Base-by-base conservation (phyloP, 2,113 vertebrate genomes). In the Elephantulus edwardii region DNA sequence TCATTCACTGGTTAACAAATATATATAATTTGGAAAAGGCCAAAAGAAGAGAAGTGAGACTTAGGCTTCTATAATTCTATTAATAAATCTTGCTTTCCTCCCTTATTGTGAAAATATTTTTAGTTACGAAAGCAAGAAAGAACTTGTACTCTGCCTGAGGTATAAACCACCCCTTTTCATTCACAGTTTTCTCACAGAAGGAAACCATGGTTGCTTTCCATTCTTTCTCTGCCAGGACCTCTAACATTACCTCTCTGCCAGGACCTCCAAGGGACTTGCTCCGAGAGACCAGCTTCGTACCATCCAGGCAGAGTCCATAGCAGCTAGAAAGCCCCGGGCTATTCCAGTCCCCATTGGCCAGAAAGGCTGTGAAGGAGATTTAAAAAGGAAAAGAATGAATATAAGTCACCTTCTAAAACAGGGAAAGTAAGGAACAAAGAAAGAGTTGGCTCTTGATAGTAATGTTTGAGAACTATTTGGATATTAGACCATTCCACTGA, bases 281-380 rank as follows among this genome's bases (percentile, higher is more conserved):
- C 99, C 99, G 0, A 99, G 98, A 0, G 99, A 98, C 99, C 99
- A 99, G 90, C 98, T 99, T 92, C 97, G 98, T 95, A 99, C 99
- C 99, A 99, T 99, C 99, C 99, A 99, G 68, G 98, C 99, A 0
- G 99, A 98, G 96, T 99, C 99, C 98, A 99, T 98, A 48, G 98
- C 99, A 95, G 99, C 99, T 93, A 99, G 97, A 97, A 99, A 99
- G 71, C 99, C 99, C 79, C 99, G 98, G 26, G 99, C 99, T 92
- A 99, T 99, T 95, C 99, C 99, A 72, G 99, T 99, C 95, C 99
- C 99, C 99, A 99, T 99, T 19, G 99, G 99, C 99, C 99, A 99
- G 97, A 99, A 99, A 0, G 99, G 99, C 99, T 99, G 11, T 0
- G 42, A 66, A 66, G 48, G 54, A 77, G 74, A 86, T 0, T 79